phyloP scores from a whole-genome alignment of 2,888 invertebrate genomes.

The Melanargia galathea region DNA sequence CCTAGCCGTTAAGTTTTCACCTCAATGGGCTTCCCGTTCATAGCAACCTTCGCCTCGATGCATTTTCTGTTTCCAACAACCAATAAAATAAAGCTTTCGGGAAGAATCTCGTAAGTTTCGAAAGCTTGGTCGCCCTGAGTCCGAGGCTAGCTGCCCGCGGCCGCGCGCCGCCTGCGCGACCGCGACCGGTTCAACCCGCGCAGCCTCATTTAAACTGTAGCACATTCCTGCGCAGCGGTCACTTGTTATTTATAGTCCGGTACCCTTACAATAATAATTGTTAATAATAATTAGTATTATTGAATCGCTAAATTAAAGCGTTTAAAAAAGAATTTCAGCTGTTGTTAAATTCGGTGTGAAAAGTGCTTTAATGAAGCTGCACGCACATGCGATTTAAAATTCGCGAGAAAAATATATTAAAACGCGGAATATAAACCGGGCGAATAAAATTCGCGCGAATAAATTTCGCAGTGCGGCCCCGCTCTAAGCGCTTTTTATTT shows the following conservation, averaged over 20 bases:
- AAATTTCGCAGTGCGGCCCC: too few relatives aligned
- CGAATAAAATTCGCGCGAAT: too few relatives aligned
- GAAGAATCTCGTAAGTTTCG: background rate
- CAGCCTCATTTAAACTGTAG: conserved; percentile 82
- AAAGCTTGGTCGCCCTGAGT: conserved; percentile 4
- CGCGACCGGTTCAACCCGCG: conserved; percentile 74
- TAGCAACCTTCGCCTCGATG: too few relatives aligned
- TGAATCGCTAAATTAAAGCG: conserved; percentile 2
- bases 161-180: conserved; percentile 52
- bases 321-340: background rate
- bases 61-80: too few relatives aligned
- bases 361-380: too few relatives aligned
- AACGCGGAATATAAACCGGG: too few relatives aligned
- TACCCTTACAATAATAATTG: conserved; percentile 22
- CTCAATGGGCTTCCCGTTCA: too few relatives aligned
- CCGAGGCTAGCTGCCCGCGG: conserved; percentile 59
- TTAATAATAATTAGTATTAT: conserved; percentile 1
- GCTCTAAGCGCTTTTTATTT: background rate
- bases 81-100: too few relatives aligned
- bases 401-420: too few relatives aligned
- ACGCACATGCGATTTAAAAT: too few relatives aligned
- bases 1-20: too few relatives aligned
- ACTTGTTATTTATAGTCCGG: conserved; percentile 61
- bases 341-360: background rate
- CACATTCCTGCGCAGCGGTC: conserved; percentile 71